A percentile compares a stretch with the other conserved stretches of the same genome.
phyloP scores from a whole-genome alignment of 2,113 vertebrate genomes.

The Meles meles region DNA sequence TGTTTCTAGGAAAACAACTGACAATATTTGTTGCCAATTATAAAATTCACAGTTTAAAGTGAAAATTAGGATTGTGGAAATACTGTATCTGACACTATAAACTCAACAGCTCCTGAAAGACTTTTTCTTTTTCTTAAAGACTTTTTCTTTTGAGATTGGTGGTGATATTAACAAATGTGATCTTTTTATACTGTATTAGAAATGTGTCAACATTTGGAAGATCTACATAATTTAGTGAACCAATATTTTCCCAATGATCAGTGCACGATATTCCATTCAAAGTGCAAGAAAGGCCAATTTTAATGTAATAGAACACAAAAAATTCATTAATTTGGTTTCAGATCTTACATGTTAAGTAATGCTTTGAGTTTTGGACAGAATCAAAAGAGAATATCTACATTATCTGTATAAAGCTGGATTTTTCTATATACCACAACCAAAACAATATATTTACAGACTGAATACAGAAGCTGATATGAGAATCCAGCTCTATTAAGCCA shows the following conservation, averaged over 20 bases:
- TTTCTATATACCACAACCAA: not conserved
- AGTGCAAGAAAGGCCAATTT: not conserved
- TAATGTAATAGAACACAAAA: not conserved
- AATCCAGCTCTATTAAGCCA: not conserved
- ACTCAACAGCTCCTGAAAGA: not conserved
- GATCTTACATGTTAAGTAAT: not conserved
- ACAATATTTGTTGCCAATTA: not conserved
- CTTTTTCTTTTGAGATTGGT: not conserved
- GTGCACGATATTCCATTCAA: not conserved
- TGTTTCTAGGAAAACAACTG: not conserved
- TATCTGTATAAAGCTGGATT: not conserved
- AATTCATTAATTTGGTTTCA: not conserved
- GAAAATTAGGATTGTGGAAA: not conserved
- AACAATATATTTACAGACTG: not conserved
- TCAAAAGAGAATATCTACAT: not conserved
- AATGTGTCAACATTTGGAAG: not conserved
- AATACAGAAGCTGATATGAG: not conserved
- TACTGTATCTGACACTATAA: not conserved
- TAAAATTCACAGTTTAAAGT: conserved; percentile 16
- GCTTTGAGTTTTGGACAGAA: not conserved
- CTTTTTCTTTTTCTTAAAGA: not conserved
- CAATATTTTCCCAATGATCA: not conserved
- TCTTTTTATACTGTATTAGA: not conserved
- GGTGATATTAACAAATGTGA: not conserved
- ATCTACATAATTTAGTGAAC: not conserved